phyloP scores from a whole-genome alignment of 2,113 vertebrate genomes.

The Morone saxatilis region DNA sequence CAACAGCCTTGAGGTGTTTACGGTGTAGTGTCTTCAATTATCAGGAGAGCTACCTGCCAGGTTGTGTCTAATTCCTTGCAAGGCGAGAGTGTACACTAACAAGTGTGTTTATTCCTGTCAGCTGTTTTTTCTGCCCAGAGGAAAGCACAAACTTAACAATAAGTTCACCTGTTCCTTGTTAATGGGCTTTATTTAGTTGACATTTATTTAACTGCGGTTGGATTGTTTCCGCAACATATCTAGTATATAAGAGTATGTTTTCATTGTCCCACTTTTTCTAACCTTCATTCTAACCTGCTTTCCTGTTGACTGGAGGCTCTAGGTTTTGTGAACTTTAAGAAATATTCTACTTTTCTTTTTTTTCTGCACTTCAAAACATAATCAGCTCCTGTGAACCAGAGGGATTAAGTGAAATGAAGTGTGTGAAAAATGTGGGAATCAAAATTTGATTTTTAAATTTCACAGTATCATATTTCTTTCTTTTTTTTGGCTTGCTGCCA shows the following conservation, averaged over 20 bases:
- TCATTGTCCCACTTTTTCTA: slow-evolving; percentile 23
- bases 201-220: slow-evolving; percentile 48
- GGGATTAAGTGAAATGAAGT: not conserved
- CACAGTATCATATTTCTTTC: not conserved
- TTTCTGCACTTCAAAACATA: slow-evolving; percentile 25
- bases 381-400: slow-evolving; percentile 30
- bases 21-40: slow-evolving; percentile 80
- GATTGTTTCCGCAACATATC: slow-evolving; percentile 19
- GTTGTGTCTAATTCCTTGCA: slow-evolving; percentile 79
- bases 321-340: slow-evolving; percentile 41
- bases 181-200: slow-evolving; percentile 67
- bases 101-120: slow-evolving; percentile 75
- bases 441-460: slow-evolving; percentile 24
- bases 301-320: slow-evolving; percentile 20
- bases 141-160: slow-evolving; percentile 51
- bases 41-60: slow-evolving; percentile 79
- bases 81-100: slow-evolving; percentile 76
- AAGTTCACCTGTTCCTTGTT: slow-evolving; percentile 54
- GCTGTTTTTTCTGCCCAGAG: slow-evolving; percentile 64
- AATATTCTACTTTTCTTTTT: slow-evolving; percentile 15
- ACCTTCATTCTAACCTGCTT: slow-evolving; percentile 12
- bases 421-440: not conserved
- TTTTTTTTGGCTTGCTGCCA: slow-evolving; percentile 19
- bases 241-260: slow-evolving; percentile 12
- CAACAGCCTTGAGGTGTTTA: slow-evolving; percentile 82